Conservation (phyloP, 1,140 invertebrate genomes). For the Stenopsyche tienmushanensis region DNA sequence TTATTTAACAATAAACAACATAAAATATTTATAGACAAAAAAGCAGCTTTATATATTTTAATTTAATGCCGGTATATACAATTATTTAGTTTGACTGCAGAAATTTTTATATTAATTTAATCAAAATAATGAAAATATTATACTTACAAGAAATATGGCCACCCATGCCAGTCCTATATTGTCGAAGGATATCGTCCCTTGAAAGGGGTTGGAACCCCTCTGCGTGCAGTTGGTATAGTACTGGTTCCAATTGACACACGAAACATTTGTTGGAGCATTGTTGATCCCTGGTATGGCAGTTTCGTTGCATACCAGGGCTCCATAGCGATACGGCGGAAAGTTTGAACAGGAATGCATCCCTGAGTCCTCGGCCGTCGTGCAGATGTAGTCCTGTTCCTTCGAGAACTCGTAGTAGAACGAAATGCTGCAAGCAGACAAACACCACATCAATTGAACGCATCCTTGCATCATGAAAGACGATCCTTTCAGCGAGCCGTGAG, state of each 20-base stretch:
- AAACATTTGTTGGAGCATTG: slow-evolving; percentile 61
- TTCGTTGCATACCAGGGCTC: slow-evolving; percentile 67
- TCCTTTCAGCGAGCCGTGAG: not conserved
- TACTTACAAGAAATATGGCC: slow-evolving; percentile 95
- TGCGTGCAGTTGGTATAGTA: slow-evolving; percentile 95
- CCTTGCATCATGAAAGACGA: not conserved
- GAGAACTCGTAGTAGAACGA: slow-evolving; percentile 79
- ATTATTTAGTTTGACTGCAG: not conserved
- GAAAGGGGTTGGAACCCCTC: slow-evolving; percentile 94
- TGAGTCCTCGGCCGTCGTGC: slow-evolving; percentile 87
- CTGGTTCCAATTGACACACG: slow-evolving; percentile 98
- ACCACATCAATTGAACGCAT: too few species aligned
- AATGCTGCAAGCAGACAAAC: slow-evolving; percentile 50
- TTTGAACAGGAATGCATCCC: slow-evolving; percentile 92
- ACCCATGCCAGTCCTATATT: slow-evolving; percentile 99
- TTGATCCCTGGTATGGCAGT: slow-evolving; percentile 55
- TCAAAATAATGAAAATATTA: slow-evolving; percentile 3
- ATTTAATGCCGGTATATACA: not conserved
- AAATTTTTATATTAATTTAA: slow-evolving; percentile 1
- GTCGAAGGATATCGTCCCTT: slow-evolving; percentile 99
- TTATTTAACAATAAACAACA: too few species aligned
- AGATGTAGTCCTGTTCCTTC: slow-evolving; percentile 96
- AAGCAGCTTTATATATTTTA: not conserved
- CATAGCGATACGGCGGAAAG: slow-evolving; percentile 77
- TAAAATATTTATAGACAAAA: not conserved